phyloP scores from a whole-genome alignment of 2,113 vertebrate genomes.

The Aspiorhynchus laticeps region DNA sequence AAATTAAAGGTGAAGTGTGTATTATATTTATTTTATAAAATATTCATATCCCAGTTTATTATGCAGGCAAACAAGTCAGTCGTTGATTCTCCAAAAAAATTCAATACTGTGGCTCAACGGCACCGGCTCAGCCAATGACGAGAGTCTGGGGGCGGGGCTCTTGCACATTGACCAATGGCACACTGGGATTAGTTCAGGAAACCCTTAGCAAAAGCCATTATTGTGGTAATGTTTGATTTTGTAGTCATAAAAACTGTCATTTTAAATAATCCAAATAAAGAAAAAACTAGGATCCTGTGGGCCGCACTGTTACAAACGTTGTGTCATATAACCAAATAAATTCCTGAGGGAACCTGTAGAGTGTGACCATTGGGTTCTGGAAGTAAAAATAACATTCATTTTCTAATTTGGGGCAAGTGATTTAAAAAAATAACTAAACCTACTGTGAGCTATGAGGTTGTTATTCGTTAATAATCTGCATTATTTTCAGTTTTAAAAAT shows the following conservation, averaged over 20 bases:
- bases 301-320: too few relatives aligned
- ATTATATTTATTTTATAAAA: too few relatives aligned
- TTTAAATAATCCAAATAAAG: background rate
- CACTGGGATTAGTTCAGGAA: background rate
- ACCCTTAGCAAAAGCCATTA: background rate
- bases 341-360: background rate
- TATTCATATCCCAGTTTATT: background rate
- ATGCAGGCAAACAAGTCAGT: background rate
- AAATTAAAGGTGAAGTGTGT: background rate
- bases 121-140: background rate
- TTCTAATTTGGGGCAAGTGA: background rate
- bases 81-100: background rate
- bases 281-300: too few relatives aligned
- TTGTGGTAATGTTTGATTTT: background rate
- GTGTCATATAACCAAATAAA: too few relatives aligned
- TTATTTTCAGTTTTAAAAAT: background rate
- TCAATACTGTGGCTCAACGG: background rate
- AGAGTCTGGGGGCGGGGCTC: background rate
- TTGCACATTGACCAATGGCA: background rate
- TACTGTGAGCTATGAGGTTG: too few relatives aligned
- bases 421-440: too few relatives aligned
- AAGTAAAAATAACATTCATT: background rate
- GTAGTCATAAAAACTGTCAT: background rate
- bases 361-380: background rate
- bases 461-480: too few relatives aligned